Evolutionary conservation across 1,140 invertebrate genomes (phyloP).

Genomic region (Apis mellifera): Amel_HAv3.1 CM009934.2:10870501-10871000

Average conservation of each 20-base stretch:
- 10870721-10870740: slow-evolving; percentile 52
- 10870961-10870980: slow-evolving; percentile 35
- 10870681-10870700: slow-evolving; percentile 72
- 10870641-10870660: slow-evolving; percentile 46
- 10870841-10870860: neutral
- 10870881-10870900: neutral
- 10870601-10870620: neutral
- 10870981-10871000: slow-evolving; percentile 45
- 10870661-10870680: slow-evolving; percentile 62
- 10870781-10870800: slow-evolving; percentile 62
- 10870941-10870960: neutral
- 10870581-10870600: neutral
- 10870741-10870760: slow-evolving; percentile 44
- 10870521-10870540: neutral
- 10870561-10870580: neutral
- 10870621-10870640: slow-evolving; percentile 7
- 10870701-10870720: slow-evolving; percentile 59
- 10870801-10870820: slow-evolving; percentile 70
- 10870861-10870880: neutral
- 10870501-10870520: neutral
- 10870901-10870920: neutral
- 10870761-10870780: slow-evolving; percentile 31
- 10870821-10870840: slow-evolving; percentile 39
- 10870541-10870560: too few species aligned
- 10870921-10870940: neutral